Percentiles rank a stretch among this genome's conserved stretches.
Conservation (phyloP, 2,888 invertebrate species). For the Yponomeuta evonymella region DNA sequence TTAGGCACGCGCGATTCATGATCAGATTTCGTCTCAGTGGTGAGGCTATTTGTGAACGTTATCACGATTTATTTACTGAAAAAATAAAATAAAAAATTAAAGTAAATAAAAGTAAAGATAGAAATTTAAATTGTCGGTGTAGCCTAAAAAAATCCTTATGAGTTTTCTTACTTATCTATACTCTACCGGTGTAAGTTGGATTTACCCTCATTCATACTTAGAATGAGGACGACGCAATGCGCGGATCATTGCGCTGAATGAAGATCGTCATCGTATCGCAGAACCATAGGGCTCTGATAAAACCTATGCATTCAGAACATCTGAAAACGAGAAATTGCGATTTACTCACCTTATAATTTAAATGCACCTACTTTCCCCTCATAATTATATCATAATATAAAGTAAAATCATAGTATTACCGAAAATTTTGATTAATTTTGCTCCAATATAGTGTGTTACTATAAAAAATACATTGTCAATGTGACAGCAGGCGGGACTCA, state of each 20-base stretch:
- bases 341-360: not conserved
- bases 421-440: slow-evolving; percentile 1
- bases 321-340: not conserved
- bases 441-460: not conserved
- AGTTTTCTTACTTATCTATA: not conserved
- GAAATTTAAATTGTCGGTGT: not conserved
- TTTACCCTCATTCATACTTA: not conserved
- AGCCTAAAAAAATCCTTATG: not conserved
- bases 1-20: slow-evolving; percentile 51
- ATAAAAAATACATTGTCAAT: not conserved
- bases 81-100: slow-evolving; percentile 23
- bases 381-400: not conserved
- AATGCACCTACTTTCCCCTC: not conserved
- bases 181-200: not conserved
- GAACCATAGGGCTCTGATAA: not conserved
- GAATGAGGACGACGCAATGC: not conserved
- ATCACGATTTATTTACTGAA: slow-evolving; percentile 21
- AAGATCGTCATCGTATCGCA: not conserved
- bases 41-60: not conserved
- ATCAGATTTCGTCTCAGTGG: not conserved
- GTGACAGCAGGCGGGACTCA: not conserved
- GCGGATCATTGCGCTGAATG: slow-evolving; percentile 12
- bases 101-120: not conserved
- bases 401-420: not conserved
- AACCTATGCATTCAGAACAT: not conserved